Evolutionary conservation across 2,797 vertebrate genomes (phyloP), one percentile per base, ranked within the genome.

Genomic region (Sciurus carolinensis): DNA sequence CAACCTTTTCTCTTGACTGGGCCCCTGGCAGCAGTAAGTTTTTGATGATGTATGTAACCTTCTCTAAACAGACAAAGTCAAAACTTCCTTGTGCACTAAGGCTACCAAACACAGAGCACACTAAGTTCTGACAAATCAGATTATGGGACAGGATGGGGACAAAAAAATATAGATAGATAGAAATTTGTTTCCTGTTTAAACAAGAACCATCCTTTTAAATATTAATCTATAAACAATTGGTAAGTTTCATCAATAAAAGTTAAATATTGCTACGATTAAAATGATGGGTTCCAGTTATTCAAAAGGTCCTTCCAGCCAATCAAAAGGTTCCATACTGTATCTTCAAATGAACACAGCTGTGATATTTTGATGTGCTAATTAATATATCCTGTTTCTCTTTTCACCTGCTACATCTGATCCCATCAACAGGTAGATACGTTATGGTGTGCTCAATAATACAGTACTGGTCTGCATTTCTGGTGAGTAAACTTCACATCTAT

Each of bases 211-310:
- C 30, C 67, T 59, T 79, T 18, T 64, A 77, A 72, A 83, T 71
- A 67, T 86, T 47, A 92, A 69, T 33, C 52, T 76, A 30, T 90
- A 82, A 85, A 59, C 42, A 85, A 94, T 85, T 67, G 42, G 0
- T 0, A 15, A 36, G 64, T 84, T 97, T 47, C 33, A 77, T 64
- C 85, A 59, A 72, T 81, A 54, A 69, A 73, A 15, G 20, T 71
- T 36, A 91, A 62, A n/a, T 30, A 42, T 11, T 72, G 90, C 22
- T n/a, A 52, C 8, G n/a, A 39, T 36, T 86, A 39, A 92, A 96
- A 85, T 82, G 30, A 36, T 59, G 2, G 1, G 33, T 90, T 86
- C 7, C 13, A 4, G 69, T 94, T 13, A 87, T 57, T 44, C 17
- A 33, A 75, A 85, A 89, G 9, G 22, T 6, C 9, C 14, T 54